These are phyloP conservation scores for Hippocampus kuda DNA, from an alignment of 2,797 vertebrate genomes.

Conservation along the genomic window DNA sequence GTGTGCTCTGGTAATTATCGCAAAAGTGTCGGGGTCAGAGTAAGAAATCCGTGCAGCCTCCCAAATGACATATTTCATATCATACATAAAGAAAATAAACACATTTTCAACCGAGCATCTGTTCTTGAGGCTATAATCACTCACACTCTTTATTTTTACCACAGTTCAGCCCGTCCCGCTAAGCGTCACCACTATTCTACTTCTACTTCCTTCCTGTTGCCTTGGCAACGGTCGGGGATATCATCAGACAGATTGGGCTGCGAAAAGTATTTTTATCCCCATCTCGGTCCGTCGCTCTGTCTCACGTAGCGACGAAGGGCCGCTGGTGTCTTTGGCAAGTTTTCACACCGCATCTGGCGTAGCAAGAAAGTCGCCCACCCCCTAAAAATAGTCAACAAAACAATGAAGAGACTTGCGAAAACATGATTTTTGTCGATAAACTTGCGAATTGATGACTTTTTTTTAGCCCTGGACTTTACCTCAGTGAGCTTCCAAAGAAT, in stretches of 20 bases:
- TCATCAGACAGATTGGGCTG: constrained; percentile 3
- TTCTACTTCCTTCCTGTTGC: constrained; percentile 35
- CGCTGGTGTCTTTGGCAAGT: neutral
- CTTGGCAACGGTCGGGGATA: constrained; percentile 43
- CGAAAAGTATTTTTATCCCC: constrained; percentile 4
- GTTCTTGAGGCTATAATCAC: neutral
- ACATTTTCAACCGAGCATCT: neutral
- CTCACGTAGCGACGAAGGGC: neutral
- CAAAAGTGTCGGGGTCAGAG: neutral
- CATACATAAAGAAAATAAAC: neutral
- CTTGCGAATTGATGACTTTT: neutral
- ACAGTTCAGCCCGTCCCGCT: constrained; percentile 28
- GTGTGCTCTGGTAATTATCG: neutral
- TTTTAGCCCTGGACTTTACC: neutral
- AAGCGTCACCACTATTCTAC: constrained; percentile 1
- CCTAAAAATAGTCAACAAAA: no score
- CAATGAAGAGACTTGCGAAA: neutral
- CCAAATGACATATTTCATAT: neutral
- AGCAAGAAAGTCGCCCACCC: no score
- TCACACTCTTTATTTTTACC: constrained; percentile 18
- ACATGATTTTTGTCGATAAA: neutral
- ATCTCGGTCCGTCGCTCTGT: neutral
- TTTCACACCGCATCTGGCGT: neutral
- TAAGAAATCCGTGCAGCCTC: neutral
- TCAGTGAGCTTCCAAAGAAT: neutral